Conservation (phyloP, 2,888 invertebrate genomes). For the Therioaphis trifolii region DNA sequence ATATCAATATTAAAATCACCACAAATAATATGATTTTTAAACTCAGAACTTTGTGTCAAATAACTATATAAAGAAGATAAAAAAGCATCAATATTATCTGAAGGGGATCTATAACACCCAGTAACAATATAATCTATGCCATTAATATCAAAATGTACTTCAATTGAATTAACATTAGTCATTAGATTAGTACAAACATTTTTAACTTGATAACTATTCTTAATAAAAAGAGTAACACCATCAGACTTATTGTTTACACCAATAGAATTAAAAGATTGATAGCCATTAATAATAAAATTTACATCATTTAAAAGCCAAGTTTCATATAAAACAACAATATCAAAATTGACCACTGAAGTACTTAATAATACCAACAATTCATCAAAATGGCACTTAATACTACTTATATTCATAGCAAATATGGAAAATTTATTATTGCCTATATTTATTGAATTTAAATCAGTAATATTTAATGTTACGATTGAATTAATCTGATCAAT, state of each 20-base stretch:
- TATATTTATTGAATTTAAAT: neutral
- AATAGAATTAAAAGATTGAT: no score
- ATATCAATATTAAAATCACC: no score
- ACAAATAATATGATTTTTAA: no score
- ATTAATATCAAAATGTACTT: no score
- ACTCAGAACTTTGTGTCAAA: slow-evolving; percentile 10
- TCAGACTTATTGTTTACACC: no score
- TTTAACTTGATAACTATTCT: slow-evolving; percentile 29
- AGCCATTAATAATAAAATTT: no score
- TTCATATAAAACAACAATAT: slow-evolving; percentile 33
- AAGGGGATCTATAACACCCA: no score
- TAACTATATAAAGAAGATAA: slow-evolving; percentile 9
- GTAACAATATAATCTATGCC: no score
- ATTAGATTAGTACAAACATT: slow-evolving; percentile 16
- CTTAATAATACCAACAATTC: slow-evolving; percentile 20
- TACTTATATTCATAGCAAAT: slow-evolving; percentile 30
- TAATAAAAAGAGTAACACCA: slow-evolving; percentile 12
- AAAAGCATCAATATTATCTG: slow-evolving; percentile 18
- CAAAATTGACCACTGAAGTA: slow-evolving; percentile 32
- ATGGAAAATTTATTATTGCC: slow-evolving; percentile 1
- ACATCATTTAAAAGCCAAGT: no score
- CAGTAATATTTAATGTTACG: no score
- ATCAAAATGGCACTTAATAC: slow-evolving; percentile 32
- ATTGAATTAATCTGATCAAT: no score
- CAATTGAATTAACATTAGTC: no score